Evolutionary conservation across 2,113 vertebrate genomes (phyloP).

Genomic region (Catharus bicknelli): DNA sequence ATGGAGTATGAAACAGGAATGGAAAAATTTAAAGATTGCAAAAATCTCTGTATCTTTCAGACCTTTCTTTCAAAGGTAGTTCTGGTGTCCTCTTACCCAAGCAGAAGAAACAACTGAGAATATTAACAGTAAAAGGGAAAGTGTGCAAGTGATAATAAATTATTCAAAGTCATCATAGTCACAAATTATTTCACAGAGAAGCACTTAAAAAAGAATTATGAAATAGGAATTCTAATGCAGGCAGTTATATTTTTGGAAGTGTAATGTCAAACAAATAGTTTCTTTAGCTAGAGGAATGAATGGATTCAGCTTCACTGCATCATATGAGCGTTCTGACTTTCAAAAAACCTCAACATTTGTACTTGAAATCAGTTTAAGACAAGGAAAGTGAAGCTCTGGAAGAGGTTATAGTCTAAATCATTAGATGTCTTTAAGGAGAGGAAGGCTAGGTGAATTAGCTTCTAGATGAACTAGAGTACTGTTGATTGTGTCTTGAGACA

Average conservation of each 20-base stretch:
- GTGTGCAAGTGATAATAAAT: constrained; percentile 42
- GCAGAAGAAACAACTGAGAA: background rate
- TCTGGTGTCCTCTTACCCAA: background rate
- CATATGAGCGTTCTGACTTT: constrained; percentile 36
- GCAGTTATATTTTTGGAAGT: constrained; percentile 35
- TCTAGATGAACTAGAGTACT: background rate
- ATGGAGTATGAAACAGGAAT: background rate
- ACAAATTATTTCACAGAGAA: constrained; percentile 43
- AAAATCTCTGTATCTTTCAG: background rate
- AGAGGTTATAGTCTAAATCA: background rate
- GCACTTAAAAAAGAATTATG: background rate
- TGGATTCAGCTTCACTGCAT: background rate
- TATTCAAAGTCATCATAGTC: constrained; percentile 32
- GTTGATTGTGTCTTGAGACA: background rate
- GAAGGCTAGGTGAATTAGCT: background rate
- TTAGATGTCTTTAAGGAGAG: background rate
- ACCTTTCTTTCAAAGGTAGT: constrained; percentile 19
- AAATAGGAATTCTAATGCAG: constrained; percentile 1
- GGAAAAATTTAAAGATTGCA: background rate
- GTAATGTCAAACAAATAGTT: background rate
- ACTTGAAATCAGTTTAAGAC: background rate
- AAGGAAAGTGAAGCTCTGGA: background rate
- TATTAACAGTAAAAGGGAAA: constrained; percentile 22
- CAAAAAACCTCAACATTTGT: background rate
- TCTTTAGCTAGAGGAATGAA: constrained; percentile 1